phyloP scores from a whole-genome alignment of 1,140 invertebrate species.

The Drosophila oshimai region DNA sequence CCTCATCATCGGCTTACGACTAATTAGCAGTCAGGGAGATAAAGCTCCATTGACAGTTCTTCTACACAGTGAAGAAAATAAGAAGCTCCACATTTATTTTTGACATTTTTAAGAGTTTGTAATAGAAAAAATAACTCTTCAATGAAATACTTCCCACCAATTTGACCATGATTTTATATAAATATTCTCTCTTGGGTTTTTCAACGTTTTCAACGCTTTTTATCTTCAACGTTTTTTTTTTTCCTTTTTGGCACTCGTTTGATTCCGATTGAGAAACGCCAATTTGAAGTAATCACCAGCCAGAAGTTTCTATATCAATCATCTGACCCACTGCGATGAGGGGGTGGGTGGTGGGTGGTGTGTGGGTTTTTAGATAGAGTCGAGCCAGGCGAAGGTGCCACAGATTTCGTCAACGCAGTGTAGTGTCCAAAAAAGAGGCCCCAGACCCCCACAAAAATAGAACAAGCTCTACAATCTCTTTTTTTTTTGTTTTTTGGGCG shows the following conservation, averaged over 20 bases:
- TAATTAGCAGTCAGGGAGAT: constrained; percentile 3
- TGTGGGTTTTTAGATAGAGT: constrained; percentile 35
- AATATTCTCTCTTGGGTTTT: background rate
- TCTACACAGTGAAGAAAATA: background rate
- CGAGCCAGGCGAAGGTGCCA: constrained; percentile 18
- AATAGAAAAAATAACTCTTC: no score
- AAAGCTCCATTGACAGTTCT: background rate
- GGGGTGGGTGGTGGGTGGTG: background rate
- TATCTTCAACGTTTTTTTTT: constrained; percentile 1
- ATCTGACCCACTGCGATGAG: constrained; percentile 43
- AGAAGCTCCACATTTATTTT: no score
- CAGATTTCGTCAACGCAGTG: constrained; percentile 43
- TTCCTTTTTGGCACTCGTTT: background rate
- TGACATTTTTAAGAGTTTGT: no score
- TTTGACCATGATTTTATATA: background rate
- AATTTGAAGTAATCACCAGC: constrained; percentile 27
- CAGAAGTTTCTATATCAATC: constrained; percentile 56
- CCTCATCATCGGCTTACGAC: constrained; percentile 3
- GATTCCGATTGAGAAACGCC: constrained; percentile 45
- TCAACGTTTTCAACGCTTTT: background rate
- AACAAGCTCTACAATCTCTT: constrained; percentile 12
- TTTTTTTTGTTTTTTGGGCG: background rate
- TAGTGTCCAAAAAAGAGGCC: constrained; percentile 6
- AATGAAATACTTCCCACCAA: no score
- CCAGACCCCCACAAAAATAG: no score